Evolutionary conservation across 1,140 invertebrate species (phyloP).

Genomic region (Hetaerina americana): DNA sequence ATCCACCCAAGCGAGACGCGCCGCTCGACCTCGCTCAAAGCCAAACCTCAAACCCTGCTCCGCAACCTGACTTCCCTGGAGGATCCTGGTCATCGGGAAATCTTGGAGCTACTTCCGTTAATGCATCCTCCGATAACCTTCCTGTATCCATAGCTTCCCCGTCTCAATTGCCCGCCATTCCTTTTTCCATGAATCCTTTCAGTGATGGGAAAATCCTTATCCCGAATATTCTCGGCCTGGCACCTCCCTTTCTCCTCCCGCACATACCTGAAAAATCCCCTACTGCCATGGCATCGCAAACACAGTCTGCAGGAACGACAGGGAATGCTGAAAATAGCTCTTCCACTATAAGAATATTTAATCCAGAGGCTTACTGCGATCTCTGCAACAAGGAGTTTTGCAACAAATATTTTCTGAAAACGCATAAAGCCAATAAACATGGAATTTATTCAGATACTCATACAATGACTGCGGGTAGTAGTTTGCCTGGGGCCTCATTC

Average conservation of each 20-base stretch:
- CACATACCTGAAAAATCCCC: constrained; percentile 12
- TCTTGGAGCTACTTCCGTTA: background rate
- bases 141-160: background rate
- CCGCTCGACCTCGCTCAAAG: background rate
- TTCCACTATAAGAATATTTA: constrained; percentile 71
- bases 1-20: background rate
- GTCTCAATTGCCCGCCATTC: background rate
- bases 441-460: constrained; percentile 50
- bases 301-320: constrained; percentile 7
- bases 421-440: constrained; percentile 91
- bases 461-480: constrained; percentile 9
- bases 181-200: background rate
- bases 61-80: background rate
- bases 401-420: constrained; percentile 99
- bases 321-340: constrained; percentile 31
- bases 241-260: constrained; percentile 11
- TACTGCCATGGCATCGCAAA: constrained; percentile 32
- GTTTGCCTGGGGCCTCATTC: background rate
- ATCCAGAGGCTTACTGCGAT: constrained; percentile 90
- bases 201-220: background rate
- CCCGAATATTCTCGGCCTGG: constrained; percentile 2
- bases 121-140: background rate
- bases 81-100: background rate
- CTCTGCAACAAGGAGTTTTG: constrained; percentile 98
- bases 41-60: background rate